Evolutionary conservation across 1,140 invertebrate genomes (phyloP), one percentile per base, ranked within the genome.

Genomic region (Chelonus insularis): DNA sequence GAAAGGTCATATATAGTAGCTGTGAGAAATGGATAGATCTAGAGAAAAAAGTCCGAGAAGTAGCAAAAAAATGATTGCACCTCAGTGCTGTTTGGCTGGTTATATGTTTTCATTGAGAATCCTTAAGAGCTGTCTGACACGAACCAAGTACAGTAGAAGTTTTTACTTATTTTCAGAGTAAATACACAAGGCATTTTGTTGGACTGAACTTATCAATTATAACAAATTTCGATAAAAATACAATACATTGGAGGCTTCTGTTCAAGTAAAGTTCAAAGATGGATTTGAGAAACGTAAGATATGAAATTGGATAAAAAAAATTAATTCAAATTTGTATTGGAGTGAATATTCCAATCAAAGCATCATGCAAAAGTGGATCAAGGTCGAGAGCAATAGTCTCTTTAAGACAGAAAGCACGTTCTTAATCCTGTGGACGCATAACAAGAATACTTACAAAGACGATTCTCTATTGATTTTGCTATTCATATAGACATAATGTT

Each of bases 401-500:
- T 47, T 41, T 12, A 52, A 60, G 57, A 51, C 47, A 36, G 16
- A 54, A 21, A 16, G 52, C 14, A 12, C 48, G 65, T 69, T 70
- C 67, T 65, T 62, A 70, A 70, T 70, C 68, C 58, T 57, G 9
- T 21, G 16, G 23, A 43, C 37, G 47, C 51, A 62, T 68, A 64
- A 67, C 64, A 52, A 11, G 66, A 70, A 70, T 67, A 70, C 68
- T 52, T 70, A 70, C 60, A 68, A 70, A 36, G 32, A 54, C 48
- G 29, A 45, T 57, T 48, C 45, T n/a, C n/a, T n/a, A n/a, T 70
- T 50, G 68, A 70, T 68, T 62, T 6, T n/a, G n/a, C n/a, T n/a
- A n/a, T n/a, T n/a, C n/a, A n/a, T n/a, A n/a, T n/a, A n/a, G n/a
- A n/a, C n/a, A n/a, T n/a, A n/a, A n/a, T n/a, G n/a, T n/a, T n/a